Evolutionary conservation across 2,113 vertebrate species (phyloP).

Genomic region (Cyprinodon tularosa): DNA sequence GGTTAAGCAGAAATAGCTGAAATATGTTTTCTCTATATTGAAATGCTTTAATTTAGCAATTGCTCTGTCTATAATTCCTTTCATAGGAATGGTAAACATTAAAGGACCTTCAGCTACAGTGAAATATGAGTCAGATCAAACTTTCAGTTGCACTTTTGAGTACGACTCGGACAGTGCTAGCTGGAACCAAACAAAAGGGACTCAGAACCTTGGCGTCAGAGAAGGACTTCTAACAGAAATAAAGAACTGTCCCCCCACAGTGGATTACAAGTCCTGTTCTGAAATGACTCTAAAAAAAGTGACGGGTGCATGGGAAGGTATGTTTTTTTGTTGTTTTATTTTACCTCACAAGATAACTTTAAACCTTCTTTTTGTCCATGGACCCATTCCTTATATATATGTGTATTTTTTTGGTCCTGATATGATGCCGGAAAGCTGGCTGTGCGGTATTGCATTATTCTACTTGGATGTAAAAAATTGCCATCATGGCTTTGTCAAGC

Average conservation of each 20-base stretch:
- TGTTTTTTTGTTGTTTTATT: slow-evolving; percentile 13
- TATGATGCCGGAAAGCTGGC: no score
- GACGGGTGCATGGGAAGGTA: slow-evolving; percentile 67
- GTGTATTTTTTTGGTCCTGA: no score
- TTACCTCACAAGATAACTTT: no score
- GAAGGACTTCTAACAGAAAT: slow-evolving; percentile 10
- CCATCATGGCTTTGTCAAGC: no score
- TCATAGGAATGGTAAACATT: slow-evolving; percentile 67
- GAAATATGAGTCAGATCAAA: not conserved
- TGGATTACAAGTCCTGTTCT: slow-evolving; percentile 7
- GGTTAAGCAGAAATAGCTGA: no score
- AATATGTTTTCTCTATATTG: no score
- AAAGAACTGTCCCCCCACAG: accelerated
- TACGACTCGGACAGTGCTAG: accelerated
- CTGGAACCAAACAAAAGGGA: slow-evolving; percentile 2
- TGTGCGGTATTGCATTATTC: no score
- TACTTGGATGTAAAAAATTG: no score
- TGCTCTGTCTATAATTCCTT: not conserved
- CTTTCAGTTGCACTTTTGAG: slow-evolving; percentile 46
- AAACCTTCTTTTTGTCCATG: no score
- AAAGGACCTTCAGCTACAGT: not conserved
- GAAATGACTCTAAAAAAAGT: accelerated
- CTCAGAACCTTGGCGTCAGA: slow-evolving; percentile 12
- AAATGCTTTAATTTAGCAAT: no score
- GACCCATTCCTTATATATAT: no score